Conservation (phyloP, 2,113 vertebrate species). For the Redunca redunca region DNA sequence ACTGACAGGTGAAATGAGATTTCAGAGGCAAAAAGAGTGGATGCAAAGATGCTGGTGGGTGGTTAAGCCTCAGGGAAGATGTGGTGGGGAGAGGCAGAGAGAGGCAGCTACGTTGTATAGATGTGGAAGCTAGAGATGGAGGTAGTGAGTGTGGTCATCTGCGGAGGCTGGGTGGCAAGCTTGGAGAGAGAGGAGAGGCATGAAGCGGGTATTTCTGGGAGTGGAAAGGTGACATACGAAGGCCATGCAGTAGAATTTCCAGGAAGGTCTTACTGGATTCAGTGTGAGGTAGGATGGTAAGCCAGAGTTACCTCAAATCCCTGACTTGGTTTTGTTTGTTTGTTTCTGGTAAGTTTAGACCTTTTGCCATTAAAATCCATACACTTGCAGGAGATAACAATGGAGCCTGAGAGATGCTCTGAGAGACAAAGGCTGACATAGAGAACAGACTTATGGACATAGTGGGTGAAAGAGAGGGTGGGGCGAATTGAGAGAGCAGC, state of each 20-base stretch:
- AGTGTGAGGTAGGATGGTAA: not conserved
- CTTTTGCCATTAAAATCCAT: not conserved
- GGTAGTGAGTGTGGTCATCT: rapidly evolving
- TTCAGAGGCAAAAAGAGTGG: not conserved
- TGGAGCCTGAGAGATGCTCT: not conserved
- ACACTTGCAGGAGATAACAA: not conserved
- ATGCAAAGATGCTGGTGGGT: not conserved
- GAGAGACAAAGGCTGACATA: not conserved
- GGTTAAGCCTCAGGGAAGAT: not conserved
- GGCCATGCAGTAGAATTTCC: not conserved
- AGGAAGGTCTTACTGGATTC: not conserved
- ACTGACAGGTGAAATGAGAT: not conserved
- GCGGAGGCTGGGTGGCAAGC: not conserved
- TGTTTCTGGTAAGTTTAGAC: not conserved
- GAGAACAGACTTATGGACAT: not conserved
- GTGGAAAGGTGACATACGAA: not conserved
- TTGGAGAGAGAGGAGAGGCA: not conserved
- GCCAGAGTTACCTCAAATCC: not conserved
- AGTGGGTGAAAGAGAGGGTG: not conserved
- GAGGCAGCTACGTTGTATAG: too few species aligned
- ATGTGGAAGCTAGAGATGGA: not conserved
- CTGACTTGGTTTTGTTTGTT: not conserved
- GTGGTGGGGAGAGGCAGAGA: not conserved
- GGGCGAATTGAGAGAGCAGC: not conserved
- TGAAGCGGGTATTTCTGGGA: not conserved